Evolutionary conservation across 2,888 invertebrate genomes (phyloP).

Genomic region (Caenorhabditis imperialis): DNA sequence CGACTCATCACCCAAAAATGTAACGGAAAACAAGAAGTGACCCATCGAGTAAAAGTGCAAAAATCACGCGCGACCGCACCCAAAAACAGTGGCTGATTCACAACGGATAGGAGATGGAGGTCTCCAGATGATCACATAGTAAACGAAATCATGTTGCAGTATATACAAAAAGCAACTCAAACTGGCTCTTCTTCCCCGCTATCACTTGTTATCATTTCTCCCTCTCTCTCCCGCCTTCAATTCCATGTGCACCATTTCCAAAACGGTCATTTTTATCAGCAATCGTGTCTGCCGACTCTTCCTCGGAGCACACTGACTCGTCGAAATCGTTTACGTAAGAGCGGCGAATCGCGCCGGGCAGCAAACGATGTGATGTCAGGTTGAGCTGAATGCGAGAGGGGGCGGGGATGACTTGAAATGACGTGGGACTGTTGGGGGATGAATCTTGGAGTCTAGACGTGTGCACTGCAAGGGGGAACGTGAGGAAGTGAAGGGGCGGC

Average conservation of each 20-base stretch:
- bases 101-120: conserved; percentile 37
- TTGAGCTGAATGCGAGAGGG: conserved; percentile 21
- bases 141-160: conserved; percentile 1
- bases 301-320: conserved; percentile 25
- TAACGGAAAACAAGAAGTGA: too few species aligned
- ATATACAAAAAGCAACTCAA: conserved; percentile 42
- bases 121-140: too few species aligned
- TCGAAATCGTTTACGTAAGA: conserved; percentile 33
- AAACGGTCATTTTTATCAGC: conserved; percentile 50
- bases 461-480: too few species aligned
- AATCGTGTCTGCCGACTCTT: conserved; percentile 17
- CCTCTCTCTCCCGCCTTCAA: conserved; percentile 2
- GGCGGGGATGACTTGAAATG: too few species aligned
- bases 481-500: too few species aligned
- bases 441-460: too few species aligned
- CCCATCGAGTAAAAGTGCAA: conserved; percentile 42
- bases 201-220: conserved; percentile 46
- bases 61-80: conserved; percentile 52
- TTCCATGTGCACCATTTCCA: too few species aligned
- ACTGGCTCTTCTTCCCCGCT: conserved; percentile 21
- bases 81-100: conserved; percentile 46
- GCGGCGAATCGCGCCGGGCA: too few species aligned
- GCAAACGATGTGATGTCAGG: conserved; percentile 32
- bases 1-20: too few species aligned
- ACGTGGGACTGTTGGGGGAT: too few species aligned